Evolutionary conservation across 2,797 vertebrate species (phyloP).

Genomic region (Catostomus latipinnis): DNA sequence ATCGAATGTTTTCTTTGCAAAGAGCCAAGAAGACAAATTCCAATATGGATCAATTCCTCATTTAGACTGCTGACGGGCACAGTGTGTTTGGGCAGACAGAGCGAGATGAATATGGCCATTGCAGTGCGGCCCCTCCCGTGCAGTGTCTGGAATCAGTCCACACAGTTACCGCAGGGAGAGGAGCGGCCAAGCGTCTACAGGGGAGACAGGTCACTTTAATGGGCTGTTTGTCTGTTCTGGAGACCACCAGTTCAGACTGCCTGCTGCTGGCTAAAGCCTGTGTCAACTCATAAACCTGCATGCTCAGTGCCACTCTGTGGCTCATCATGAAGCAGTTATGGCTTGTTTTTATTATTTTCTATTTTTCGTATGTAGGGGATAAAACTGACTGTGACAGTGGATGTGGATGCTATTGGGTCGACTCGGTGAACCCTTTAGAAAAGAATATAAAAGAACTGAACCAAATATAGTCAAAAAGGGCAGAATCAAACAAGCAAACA

Average conservation of each 20-base stretch:
- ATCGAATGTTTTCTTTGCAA: neutral
- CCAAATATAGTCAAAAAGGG: neutral
- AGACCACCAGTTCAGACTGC: conserved; percentile 69
- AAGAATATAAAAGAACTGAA: too few relatives aligned
- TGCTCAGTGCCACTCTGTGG: conserved; percentile 1
- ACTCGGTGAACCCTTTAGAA: conserved; percentile 17
- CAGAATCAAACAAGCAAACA: too few relatives aligned
- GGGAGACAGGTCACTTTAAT: conserved; percentile 65
- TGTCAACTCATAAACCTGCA: conserved; percentile 20
- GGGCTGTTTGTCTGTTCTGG: conserved; percentile 69
- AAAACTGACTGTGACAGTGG: too few relatives aligned
- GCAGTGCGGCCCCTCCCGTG: conserved; percentile 17
- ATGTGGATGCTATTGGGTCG: neutral
- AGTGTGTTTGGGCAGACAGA: conserved; percentile 48
- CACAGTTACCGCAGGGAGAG: conserved; percentile 31
- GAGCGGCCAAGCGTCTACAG: conserved; percentile 38
- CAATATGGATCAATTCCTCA: conserved; percentile 26
- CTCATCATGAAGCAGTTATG: neutral
- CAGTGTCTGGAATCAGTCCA: conserved; percentile 31
- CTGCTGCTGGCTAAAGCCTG: conserved; percentile 60
- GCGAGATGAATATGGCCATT: conserved; percentile 40
- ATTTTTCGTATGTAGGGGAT: too few relatives aligned
- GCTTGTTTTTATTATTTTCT: too few relatives aligned
- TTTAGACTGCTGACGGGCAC: neutral
- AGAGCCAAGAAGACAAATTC: conserved; percentile 4